A percentile compares a stretch with the other conserved stretches of the same genome.
Evolutionary conservation across 2,797 vertebrate species (phyloP).

Genomic region (Apodemus agrarius): DNA sequence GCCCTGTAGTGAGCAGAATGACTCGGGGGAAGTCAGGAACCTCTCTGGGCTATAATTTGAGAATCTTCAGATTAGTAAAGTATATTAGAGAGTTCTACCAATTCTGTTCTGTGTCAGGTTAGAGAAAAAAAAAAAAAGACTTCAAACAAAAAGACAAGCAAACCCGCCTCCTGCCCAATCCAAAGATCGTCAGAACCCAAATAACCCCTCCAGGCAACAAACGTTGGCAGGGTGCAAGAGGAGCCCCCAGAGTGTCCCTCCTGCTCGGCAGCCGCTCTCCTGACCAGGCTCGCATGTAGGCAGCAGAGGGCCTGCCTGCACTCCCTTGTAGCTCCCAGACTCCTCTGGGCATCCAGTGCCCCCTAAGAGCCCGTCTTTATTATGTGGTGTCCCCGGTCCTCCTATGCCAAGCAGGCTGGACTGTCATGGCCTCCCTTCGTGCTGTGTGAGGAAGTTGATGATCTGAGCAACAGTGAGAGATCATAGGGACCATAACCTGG

Average conservation of each 20-base stretch:
- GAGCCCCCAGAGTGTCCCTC: not conserved
- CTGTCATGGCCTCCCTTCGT: slow-evolving; percentile 65
- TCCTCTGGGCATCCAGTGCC: not conserved
- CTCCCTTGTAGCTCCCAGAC: not conserved
- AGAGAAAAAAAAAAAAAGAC: not conserved
- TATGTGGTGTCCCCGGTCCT: not conserved
- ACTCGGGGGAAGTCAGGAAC: not conserved
- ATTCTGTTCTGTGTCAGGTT: not conserved
- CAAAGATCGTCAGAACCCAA: not conserved
- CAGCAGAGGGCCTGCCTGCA: not conserved
- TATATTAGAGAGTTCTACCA: not conserved
- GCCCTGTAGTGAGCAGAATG: not conserved
- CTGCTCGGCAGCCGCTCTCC: not conserved
- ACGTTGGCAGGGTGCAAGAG: not conserved
- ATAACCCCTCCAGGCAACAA: not conserved
- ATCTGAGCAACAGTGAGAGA: slow-evolving; percentile 25
- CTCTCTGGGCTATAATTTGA: slow-evolving; percentile 36
- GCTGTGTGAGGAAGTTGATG: slow-evolving; percentile 57
- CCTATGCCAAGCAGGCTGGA: slow-evolving; percentile 70
- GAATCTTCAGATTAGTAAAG: not conserved
- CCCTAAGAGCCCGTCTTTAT: not conserved
- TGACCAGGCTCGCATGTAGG: not conserved
- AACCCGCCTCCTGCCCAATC: not conserved
- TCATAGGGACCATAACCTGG: slow-evolving; percentile 44
- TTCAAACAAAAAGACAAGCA: not conserved